A percentile compares a stretch with the other conserved stretches of the same genome.
These are phyloP conservation scores for Mesoclemmys tuberculata DNA, from an alignment of 2,113 vertebrate species.

Conservation along the genomic window DNA sequence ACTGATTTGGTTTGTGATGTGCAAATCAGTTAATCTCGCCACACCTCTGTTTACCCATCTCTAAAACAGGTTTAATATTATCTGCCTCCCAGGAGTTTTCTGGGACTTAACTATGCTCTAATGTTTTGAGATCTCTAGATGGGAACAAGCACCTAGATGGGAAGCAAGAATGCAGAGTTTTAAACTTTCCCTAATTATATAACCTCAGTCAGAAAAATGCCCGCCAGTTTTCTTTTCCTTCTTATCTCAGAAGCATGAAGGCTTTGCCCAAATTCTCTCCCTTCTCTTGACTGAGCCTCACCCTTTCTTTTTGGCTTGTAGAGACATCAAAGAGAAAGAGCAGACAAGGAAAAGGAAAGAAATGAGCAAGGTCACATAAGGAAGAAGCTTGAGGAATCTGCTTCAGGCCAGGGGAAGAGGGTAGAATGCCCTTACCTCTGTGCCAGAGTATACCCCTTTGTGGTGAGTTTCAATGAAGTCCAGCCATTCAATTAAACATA, in stretches of 20 bases:
- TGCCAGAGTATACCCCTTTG: too few relatives aligned
- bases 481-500: too few relatives aligned
- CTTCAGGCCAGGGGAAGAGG: background rate
- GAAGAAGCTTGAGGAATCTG: background rate
- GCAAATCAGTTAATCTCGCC: too few relatives aligned
- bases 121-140: background rate
- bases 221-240: background rate
- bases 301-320: background rate
- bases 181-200: background rate
- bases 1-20: background rate
- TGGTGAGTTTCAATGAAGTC: too few relatives aligned
- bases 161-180: background rate
- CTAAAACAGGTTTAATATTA: background rate
- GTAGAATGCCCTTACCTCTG: background rate
- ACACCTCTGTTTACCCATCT: background rate
- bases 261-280: background rate
- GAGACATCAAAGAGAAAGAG: background rate
- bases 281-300: background rate
- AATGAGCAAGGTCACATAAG: background rate
- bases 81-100: background rate
- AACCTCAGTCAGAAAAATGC: background rate
- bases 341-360: background rate
- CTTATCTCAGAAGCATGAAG: background rate
- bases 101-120: background rate
- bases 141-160: fast-evolving